These are phyloP conservation scores for Bathynomus jamesi DNA, from an alignment of 1,140 invertebrate genomes.

Conservation along the genomic window DNA sequence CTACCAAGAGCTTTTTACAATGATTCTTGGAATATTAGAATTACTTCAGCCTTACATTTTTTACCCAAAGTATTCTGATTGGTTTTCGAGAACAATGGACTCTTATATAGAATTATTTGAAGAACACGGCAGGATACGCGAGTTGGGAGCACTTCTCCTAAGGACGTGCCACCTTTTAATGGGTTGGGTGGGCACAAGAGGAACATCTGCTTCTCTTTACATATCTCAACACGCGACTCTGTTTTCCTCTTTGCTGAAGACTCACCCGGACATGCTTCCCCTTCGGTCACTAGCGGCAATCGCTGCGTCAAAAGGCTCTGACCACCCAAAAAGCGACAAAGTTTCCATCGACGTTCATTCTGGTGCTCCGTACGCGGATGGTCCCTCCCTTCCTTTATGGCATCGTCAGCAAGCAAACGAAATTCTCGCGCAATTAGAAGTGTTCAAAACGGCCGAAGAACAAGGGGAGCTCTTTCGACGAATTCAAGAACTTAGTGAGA, in stretches of 20 bases:
- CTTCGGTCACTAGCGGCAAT: conserved; percentile 25
- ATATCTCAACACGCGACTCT: conserved; percentile 25
- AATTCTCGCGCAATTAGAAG: conserved; percentile 15
- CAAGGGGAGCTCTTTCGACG: conserved; percentile 21
- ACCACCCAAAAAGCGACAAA: conserved; percentile 22
- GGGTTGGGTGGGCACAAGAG: conserved; percentile 30
- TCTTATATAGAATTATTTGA: conserved; percentile 57
- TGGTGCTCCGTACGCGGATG: conserved; percentile 5
- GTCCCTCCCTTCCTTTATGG: conserved; percentile 19
- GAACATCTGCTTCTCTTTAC: conserved; percentile 27
- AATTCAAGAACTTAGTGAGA: conserved; percentile 32
- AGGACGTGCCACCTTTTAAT: conserved; percentile 34
- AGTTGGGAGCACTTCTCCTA: conserved; percentile 27
- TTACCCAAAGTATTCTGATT: conserved; percentile 49
- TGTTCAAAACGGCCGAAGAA: conserved; percentile 19
- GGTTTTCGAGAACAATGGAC: conserved; percentile 52
- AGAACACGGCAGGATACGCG: conserved; percentile 36
- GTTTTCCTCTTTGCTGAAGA: conserved; percentile 19
- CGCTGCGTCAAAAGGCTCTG: conserved; percentile 23
- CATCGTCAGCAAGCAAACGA: conserved; percentile 20
- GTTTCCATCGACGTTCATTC: conserved; percentile 6
- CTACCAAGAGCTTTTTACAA: conserved; percentile 65
- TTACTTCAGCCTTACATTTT: conserved; percentile 71
- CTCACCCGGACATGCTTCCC: conserved; percentile 31
- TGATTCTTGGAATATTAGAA: conserved; percentile 68